These are phyloP conservation scores for Porites rus DNA, from an alignment of 92 coral and sea anemone species.

Conservation along the genomic window DNA sequence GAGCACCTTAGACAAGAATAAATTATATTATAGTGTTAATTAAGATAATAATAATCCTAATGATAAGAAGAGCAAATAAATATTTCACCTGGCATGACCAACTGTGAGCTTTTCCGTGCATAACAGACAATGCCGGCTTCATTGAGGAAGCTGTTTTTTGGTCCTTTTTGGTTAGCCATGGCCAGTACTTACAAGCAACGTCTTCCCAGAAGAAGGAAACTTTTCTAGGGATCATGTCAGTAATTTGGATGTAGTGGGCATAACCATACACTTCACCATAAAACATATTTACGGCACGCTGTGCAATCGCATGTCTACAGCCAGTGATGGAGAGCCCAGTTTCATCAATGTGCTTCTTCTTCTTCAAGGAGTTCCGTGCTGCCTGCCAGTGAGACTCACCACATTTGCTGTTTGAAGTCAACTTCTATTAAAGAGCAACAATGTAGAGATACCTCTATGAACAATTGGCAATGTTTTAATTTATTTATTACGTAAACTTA, in stretches of 20 bases:
- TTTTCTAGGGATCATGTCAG: conserved; percentile 29
- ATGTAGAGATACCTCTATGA: neutral
- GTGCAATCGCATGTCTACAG: conserved; percentile 74
- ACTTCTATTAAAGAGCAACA: neutral
- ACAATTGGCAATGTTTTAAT: neutral
- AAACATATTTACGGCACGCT: conserved; percentile 75
- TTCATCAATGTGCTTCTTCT: conserved; percentile 34
- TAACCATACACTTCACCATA: conserved; percentile 76
- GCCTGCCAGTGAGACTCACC: conserved; percentile 74
- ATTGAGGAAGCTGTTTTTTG: neutral
- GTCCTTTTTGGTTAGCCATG: conserved; percentile 23
- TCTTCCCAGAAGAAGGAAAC: conserved; percentile 14
- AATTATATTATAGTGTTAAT: too few species aligned
- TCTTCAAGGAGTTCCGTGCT: conserved; percentile 51
- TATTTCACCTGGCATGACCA: conserved; percentile 28
- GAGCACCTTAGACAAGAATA: neutral
- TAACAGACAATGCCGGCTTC: conserved; percentile 37
- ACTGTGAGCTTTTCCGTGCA: conserved; percentile 32
- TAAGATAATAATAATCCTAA: too few species aligned
- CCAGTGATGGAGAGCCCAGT: conserved; percentile 63
- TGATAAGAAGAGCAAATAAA: neutral
- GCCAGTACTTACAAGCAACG: conserved; percentile 28
- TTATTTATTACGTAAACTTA: too few species aligned
- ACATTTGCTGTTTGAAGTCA: conserved; percentile 29
- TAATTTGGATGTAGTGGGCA: conserved; percentile 63